Evolutionary conservation across 2,113 vertebrate species (phyloP).

Genomic region (Aleadryas rufinucha): DNA sequence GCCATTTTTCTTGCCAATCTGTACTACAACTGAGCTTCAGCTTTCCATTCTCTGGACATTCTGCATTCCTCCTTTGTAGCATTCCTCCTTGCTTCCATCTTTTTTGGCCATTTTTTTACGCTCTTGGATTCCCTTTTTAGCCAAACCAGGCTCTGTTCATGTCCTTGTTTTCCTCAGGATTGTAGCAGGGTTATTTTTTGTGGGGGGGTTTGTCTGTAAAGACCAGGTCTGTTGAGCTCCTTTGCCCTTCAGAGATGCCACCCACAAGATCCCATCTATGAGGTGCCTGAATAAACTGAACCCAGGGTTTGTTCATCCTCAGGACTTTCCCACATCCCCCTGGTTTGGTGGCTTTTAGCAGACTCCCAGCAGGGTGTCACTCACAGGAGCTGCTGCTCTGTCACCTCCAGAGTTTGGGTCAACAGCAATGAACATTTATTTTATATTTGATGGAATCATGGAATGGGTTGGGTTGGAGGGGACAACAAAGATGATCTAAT

Average conservation of each 20-base stretch:
- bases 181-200: neutral
- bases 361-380: rapidly evolving
- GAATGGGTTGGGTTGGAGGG: neutral
- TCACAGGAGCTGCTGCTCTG: neutral
- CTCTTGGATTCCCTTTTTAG: neutral
- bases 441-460: rapidly evolving
- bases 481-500: neutral
- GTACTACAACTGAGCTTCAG: neutral
- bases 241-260: neutral
- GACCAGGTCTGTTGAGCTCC: neutral
- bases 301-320: neutral
- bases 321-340: neutral
- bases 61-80: neutral
- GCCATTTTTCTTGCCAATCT: neutral
- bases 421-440: neutral
- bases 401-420: neutral
- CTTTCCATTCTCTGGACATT: neutral
- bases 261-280: neutral
- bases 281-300: neutral
- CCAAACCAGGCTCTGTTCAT: neutral
- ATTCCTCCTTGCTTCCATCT: neutral
- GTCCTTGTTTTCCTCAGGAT: neutral
- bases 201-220: neutral
- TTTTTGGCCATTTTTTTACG: neutral
- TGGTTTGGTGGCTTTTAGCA: neutral